Conservation (phyloP, 2,113 vertebrate species). For the Turnix velox region DNA sequence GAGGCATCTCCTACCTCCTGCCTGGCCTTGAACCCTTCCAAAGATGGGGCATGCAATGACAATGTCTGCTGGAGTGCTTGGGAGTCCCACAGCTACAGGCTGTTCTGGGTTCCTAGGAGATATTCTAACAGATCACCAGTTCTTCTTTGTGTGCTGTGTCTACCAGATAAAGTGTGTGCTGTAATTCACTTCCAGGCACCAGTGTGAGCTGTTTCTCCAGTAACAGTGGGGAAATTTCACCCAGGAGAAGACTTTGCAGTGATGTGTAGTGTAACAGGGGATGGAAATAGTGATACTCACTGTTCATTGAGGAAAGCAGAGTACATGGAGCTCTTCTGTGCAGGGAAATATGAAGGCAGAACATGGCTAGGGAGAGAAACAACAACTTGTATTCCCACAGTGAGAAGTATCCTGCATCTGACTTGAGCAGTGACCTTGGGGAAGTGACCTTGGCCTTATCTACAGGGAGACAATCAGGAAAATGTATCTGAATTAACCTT, state of each 20-base stretch:
- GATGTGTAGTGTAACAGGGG: neutral
- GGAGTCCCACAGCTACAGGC: neutral
- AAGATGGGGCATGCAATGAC: too few species aligned
- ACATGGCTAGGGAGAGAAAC: neutral
- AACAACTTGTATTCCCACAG: neutral
- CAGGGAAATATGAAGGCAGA: too few species aligned
- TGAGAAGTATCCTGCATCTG: neutral
- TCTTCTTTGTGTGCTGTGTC: neutral
- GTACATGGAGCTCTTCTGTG: neutral
- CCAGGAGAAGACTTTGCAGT: neutral
- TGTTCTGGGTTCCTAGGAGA: neutral
- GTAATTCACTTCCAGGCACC: neutral
- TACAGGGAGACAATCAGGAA: slow-evolving; percentile 33
- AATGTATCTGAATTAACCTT: slow-evolving; percentile 60
- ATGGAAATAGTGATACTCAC: neutral
- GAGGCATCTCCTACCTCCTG: too few species aligned
- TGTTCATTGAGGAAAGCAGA: neutral
- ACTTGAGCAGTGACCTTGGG: neutral
- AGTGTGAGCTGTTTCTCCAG: neutral
- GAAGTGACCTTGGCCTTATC: slow-evolving; percentile 36
- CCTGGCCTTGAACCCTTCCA: too few species aligned
- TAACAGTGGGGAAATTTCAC: neutral
- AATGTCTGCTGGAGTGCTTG: neutral
- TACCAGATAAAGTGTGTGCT: neutral
- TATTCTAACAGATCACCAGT: neutral